Evolutionary conservation across 37 sponge, comb jelly and placozoan genomes (phyloP), one percentile per base, ranked within the genome.

Genomic region (Axinella damicornis): DNA sequence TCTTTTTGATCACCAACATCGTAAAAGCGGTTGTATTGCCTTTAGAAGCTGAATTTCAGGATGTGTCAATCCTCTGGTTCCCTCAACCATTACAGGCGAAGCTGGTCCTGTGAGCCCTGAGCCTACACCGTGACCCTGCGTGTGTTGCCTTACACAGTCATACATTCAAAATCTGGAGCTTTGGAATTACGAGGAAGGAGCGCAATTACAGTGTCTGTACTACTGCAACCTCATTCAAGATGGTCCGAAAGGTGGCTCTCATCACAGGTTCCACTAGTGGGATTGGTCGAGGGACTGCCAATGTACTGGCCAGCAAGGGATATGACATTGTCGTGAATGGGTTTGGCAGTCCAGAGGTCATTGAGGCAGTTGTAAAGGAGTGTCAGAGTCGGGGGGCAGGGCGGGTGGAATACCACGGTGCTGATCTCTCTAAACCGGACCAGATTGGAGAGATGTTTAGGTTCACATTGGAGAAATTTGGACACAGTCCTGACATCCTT

Each of bases 181-280:
- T 11, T 22, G 25, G 25, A 64, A 30, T 19, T 18, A 64, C 25
- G 65, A 30, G 28, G 12, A 18, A 56, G 18, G 57, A 56, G 57
- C 57, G 18, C 15, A n/a, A n/a, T n/a, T n/a, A n/a, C n/a, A n/a
- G n/a, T n/a, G n/a, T n/a, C n/a, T n/a, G n/a, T n/a, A n/a, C 57
- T 20, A 56, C 57, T 18, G 57, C 57, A 15, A n/a, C n/a, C n/a
- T n/a, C n/a, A n/a, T n/a, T n/a, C n/a, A n/a, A n/a, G n/a, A n/a
- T n/a, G n/a, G n/a, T n/a, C n/a, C n/a, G n/a, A 46, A 46, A 46
- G 46, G 46, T 85, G 27, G 94, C 91, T 20, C 87, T 93, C 6
- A 80, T 93, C 19, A 93, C 94, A 11, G 94, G 94, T 4, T 93
- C 94, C 28, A 93, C 94, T 14, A 81, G 92, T 76, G 94, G 94